These are phyloP conservation scores for Crenuchus spilurus DNA, from an alignment of 2,797 vertebrate genomes.

Conservation along the genomic window DNA sequence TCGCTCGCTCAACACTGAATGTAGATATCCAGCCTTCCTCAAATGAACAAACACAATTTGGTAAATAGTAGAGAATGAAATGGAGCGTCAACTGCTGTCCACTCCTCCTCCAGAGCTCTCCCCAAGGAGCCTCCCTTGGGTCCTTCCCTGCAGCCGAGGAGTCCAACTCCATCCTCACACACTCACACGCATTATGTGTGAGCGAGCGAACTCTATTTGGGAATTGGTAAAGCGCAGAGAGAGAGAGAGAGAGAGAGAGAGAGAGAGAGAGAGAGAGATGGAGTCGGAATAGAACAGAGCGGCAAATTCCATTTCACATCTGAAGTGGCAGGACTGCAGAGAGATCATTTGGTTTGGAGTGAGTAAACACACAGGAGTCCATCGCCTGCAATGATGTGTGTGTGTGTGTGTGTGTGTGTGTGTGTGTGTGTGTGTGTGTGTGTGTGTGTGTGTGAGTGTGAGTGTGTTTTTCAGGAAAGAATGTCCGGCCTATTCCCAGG, in stretches of 20 bases:
- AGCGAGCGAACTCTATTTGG: conserved; percentile 92
- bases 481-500: too few relatives aligned
- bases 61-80: conserved; percentile 92
- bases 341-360: conserved; percentile 98
- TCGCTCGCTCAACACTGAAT: conserved; percentile 67
- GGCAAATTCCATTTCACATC: conserved; percentile 98
- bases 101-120: conserved; percentile 87
- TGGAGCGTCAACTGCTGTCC: conserved; percentile 77
- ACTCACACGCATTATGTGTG: conserved; percentile 92
- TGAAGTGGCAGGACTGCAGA: conserved; percentile 94
- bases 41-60: conserved; percentile 88
- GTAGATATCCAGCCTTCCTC: conserved; percentile 83
- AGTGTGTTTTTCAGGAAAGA: neutral
- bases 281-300: conserved; percentile 88
- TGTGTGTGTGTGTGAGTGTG: neutral
- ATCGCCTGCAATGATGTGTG: conserved; percentile 93
- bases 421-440: conserved; percentile 29
- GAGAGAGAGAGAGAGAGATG: conserved; percentile 78
- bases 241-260: conserved; percentile 10
- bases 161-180: conserved; percentile 88
- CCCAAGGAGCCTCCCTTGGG: conserved; percentile 88
- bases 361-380: conserved; percentile 95
- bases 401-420: conserved; percentile 73
- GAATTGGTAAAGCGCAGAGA: conserved; percentile 88
- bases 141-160: conserved; percentile 81